phyloP scores from a whole-genome alignment of 2,888 invertebrate genomes.

The Heliconius cydno region DNA sequence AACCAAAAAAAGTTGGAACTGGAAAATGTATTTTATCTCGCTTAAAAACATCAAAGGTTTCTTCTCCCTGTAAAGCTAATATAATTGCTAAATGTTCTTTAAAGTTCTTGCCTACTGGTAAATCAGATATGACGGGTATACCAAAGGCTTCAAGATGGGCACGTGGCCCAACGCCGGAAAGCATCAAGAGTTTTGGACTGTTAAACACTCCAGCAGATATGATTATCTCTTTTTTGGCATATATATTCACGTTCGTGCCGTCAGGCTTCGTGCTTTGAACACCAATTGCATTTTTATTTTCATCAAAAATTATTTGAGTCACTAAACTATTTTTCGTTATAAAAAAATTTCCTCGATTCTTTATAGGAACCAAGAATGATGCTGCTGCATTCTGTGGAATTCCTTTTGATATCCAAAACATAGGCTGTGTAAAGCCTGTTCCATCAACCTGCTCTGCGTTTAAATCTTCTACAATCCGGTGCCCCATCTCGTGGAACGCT shows the following conservation, averaged over 20 bases:
- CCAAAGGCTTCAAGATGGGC: conserved; percentile 59
- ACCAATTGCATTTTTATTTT: conserved; percentile 67
- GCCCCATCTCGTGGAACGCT: conserved; percentile 72
- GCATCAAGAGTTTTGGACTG: conserved; percentile 73
- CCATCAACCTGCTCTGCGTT: conserved; percentile 60
- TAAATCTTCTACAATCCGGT: conserved; percentile 57
- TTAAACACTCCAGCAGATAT: conserved; percentile 74
- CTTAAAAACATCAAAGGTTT: conserved; percentile 57
- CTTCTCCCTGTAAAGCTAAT: conserved; percentile 52
- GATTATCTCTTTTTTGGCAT: conserved; percentile 72
- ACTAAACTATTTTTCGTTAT: conserved; percentile 74
- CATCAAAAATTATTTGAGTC: conserved; percentile 75
- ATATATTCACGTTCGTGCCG: conserved; percentile 52
- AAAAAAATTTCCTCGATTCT: conserved; percentile 59
- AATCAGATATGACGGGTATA: conserved; percentile 64
- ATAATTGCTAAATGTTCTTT: conserved; percentile 70
- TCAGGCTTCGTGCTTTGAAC: conserved; percentile 62
- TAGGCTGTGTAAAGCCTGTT: conserved; percentile 72
- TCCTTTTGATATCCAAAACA: conserved; percentile 71
- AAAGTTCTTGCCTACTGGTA: conserved; percentile 72
- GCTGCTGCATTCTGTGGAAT: conserved; percentile 75
- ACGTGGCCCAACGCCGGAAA: conserved; percentile 76
- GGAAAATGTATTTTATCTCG: conserved; percentile 55
- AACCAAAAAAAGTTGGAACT: conserved; percentile 50
- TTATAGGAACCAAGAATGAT: conserved; percentile 68